Conservation (phyloP, 2,113 vertebrate genomes). For the Pterophyllum scalare region DNA sequence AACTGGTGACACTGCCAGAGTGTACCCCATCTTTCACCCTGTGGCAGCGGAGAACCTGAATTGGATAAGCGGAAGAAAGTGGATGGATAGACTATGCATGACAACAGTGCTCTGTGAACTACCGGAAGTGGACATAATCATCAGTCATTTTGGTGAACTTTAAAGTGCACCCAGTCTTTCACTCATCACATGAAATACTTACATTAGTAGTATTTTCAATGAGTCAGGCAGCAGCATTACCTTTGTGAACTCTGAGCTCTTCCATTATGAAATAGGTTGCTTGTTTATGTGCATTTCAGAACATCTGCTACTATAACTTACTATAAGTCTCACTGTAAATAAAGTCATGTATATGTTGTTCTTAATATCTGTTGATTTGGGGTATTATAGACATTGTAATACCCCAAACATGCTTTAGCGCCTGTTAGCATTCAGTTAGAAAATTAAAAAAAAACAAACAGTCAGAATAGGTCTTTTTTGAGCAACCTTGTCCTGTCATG, state of each 20-base stretch:
- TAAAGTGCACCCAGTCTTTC: not conserved
- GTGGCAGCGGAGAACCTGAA: no score
- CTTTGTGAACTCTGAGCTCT: not conserved
- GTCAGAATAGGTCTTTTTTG: slow-evolving; percentile 7
- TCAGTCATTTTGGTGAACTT: not conserved
- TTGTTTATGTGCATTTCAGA: not conserved
- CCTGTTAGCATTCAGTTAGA: not conserved
- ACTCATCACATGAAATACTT: not conserved
- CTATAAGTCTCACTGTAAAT: not conserved
- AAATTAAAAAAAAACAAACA: not conserved
- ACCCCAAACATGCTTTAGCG: slow-evolving; percentile 5
- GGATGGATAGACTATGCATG: not conserved
- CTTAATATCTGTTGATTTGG: not conserved
- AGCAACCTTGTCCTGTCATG: slow-evolving; percentile 51
- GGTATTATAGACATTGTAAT: not conserved
- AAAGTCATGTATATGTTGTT: not conserved
- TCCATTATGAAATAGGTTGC: not conserved
- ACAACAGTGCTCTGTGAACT: slow-evolving; percentile 5
- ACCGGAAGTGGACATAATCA: not conserved
- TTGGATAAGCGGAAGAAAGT: no score
- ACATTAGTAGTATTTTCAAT: not conserved
- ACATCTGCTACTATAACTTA: not conserved
- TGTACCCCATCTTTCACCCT: no score
- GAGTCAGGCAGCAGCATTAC: not conserved
- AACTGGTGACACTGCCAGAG: no score